Evolutionary conservation across 2,113 vertebrate species (phyloP), one percentile per base, ranked within the genome.

Genomic region (Aegithalos caudatus): DNA sequence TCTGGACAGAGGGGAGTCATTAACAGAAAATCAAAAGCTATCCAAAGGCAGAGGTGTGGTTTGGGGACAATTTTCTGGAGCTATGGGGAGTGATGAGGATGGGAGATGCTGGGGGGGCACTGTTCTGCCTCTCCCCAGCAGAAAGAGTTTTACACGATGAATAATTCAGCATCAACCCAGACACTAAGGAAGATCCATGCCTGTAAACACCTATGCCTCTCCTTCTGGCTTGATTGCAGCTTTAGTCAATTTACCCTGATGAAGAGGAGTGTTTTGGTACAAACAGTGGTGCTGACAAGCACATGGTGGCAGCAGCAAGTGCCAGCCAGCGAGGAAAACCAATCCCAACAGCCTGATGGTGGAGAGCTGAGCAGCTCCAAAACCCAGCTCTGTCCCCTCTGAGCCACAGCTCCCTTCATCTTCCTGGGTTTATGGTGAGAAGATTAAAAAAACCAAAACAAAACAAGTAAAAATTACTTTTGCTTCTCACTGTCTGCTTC

Each of bases 241-340:
- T 97, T 96, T 38, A 94, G 86, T 58, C 88, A 74, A 92, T 96
- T 95, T 83, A 58, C n/a, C 25, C 71, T 82, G 88, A 96, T 89
- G 92, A 96, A 94, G 89, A 92, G 78, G 38, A 79, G 60, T 94
- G 96, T 94, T 96, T 85, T 7, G 10, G 77, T 95, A 94, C 93
- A 97, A 96, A 92, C 79, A 95, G 62, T 21, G 22, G 47, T 91
- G 69, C 78, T 95, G 88, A 86, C 91, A 71, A 86, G 42, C 10
- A 2, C 6, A 6, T 4, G 53, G 40, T 82, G 37, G 40, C n/a
- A 80, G 73, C 44, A 94, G 82, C 67, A 83, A 62, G 81, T 10
- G 42, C 35, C 61, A 93, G 90, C n/a, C 80, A 11, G 65, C 0
- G 2, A 95, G 77, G n/a, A 74, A 60, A 86, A 64, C 17, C 29